Base-by-base conservation (phyloP, 1,140 invertebrate genomes). In the Bombus superbus region DNA sequence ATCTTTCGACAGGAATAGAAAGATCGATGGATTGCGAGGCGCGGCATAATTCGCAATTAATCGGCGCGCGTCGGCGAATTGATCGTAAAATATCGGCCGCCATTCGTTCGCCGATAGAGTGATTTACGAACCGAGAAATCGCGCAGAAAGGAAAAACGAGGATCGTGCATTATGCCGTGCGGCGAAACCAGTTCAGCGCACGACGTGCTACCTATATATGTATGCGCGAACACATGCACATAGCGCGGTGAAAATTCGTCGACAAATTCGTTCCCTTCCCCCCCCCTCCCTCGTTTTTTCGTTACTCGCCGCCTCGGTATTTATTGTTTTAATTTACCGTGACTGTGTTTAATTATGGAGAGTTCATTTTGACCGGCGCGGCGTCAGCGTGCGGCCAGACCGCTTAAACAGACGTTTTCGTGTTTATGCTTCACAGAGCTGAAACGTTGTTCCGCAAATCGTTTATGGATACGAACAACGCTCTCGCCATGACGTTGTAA, bases 281-380 rank as follows among this genome's bases (percentile, higher is more conserved):
- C n/a, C 11, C 44, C 73, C 83, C 71, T 57, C 68, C 32, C 11
- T 15, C 66, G 81, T 86, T 88, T 89, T 91, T 86, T 89, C 38
- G 68, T 81, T 81, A 59, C 83, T 53, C 75, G 79, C 71, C 8
- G 57, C 85, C 83, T 69, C 81, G 85, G 90, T 94, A 94, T 94
- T 94, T 94, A 94, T 94, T 92, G 93, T 94, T 94, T 94, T 93
- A 94, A 94, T 94, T 94, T 92, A 94, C 92, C 91, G 86, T 64
- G 88, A 76, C 88, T 85, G 82, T 92, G 92, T 94, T 94, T 94
- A 94, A 94, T 94, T 94, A 94, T 94, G 91, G 93, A 94, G 90
- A 92, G 92, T 94, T 93, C 93, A 94, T 94, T 94, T 92, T 88
- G 88, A 87, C 86, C 86, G 89, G 84, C 83, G 86, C 86, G 87